Percentiles rank a stretch among this genome's conserved stretches.
phyloP scores from a whole-genome alignment of 2,888 invertebrate genomes.

The Cremastobaeus sp. region DNA sequence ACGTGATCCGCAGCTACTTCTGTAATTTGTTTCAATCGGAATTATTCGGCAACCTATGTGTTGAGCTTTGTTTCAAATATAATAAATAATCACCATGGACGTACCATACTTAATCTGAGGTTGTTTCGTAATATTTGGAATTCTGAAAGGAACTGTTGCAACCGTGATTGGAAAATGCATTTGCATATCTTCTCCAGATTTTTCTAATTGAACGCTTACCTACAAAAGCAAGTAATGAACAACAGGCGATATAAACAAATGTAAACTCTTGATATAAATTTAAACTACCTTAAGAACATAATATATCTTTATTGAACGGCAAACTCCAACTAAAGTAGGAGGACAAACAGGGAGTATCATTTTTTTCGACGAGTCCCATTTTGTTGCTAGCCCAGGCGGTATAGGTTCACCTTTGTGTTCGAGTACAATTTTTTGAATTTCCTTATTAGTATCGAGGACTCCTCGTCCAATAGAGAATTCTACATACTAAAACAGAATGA shows the following conservation, averaged over 20 bases:
- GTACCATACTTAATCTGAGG: constrained; percentile 84
- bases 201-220: constrained; percentile 85
- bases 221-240: constrained; percentile 69
- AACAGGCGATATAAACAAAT: not conserved
- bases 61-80: not conserved
- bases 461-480: constrained; percentile 88
- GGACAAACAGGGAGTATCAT: constrained; percentile 87
- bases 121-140: constrained; percentile 82
- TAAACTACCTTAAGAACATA: constrained; percentile 84
- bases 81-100: constrained; percentile 54
- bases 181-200: constrained; percentile 84
- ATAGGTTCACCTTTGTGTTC: constrained; percentile 85
- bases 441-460: constrained; percentile 85
- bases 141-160: constrained; percentile 86
- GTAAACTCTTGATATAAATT: no score
- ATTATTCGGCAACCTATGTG: not conserved
- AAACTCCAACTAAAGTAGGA: constrained; percentile 85
- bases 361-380: constrained; percentile 84
- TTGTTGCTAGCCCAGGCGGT: constrained; percentile 81
- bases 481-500: constrained; percentile 84
- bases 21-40: constrained; percentile 75
- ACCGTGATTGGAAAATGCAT: constrained; percentile 87
- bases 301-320: constrained; percentile 85
- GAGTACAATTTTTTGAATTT: constrained; percentile 83
- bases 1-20: constrained; percentile 85